Conservation (phyloP, 1,140 invertebrate species). For the Drosophila ficusphila region DNA sequence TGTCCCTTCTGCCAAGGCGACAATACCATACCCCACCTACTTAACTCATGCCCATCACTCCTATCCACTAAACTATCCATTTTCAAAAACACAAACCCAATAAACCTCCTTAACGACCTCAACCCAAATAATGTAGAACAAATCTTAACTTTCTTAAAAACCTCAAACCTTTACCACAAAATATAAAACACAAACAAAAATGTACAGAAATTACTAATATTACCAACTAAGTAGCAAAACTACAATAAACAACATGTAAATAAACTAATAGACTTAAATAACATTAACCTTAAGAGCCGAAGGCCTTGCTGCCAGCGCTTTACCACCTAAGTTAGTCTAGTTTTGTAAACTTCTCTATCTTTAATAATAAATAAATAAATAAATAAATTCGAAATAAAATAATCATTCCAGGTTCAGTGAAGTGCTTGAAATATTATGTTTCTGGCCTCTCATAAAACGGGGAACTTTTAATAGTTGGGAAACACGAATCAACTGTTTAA, state of each 20-base stretch:
- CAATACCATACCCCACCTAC: slow-evolving; percentile 7
- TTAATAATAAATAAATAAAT: neutral
- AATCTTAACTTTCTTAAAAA: neutral
- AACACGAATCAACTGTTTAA: neutral
- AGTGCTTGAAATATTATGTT: too few relatives aligned
- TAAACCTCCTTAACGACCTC: slow-evolving; percentile 1
- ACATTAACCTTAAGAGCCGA: neutral
- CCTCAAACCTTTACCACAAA: neutral
- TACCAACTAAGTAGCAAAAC: slow-evolving; percentile 5
- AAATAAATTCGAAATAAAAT: too few relatives aligned
- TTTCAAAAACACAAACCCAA: slow-evolving; percentile 6
- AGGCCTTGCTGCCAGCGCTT: slow-evolving; percentile 1
- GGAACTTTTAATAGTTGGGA: neutral
- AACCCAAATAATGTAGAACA: neutral
- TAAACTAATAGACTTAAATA: slow-evolving; percentile 4
- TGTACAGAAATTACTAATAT: slow-evolving; percentile 6
- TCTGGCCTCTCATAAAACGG: neutral
- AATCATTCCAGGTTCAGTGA: too few relatives aligned
- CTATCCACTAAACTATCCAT: slow-evolving; percentile 5
- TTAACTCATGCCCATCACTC: slow-evolving; percentile 15
- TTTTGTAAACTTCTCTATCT: slow-evolving; percentile 1
- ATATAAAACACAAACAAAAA: neutral
- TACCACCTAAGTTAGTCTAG: slow-evolving; percentile 4
- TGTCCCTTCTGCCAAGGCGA: slow-evolving; percentile 13
- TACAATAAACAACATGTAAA: neutral